A percentile compares a stretch with the other conserved stretches of the same genome.
phyloP scores from a whole-genome alignment of 2,888 invertebrate genomes.

The Spisula subtruncata region DNA sequence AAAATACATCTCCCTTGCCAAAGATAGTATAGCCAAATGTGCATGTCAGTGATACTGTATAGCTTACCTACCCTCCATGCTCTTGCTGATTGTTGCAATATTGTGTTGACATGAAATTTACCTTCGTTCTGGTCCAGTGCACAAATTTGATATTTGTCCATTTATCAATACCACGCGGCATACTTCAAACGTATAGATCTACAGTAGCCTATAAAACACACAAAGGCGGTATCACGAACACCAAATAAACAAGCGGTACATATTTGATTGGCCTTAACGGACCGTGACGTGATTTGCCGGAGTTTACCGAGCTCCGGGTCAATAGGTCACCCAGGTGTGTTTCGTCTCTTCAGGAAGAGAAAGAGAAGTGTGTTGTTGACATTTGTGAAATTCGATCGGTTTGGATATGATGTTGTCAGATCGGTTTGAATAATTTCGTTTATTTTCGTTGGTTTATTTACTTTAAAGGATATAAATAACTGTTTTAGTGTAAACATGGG shows the following conservation, averaged over 20 bases:
- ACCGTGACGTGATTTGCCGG: slow-evolving; percentile 30
- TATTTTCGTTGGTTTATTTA: neutral
- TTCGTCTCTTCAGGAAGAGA: slow-evolving; percentile 40
- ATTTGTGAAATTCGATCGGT: slow-evolving; percentile 18
- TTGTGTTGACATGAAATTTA: no score
- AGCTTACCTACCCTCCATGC: no score
- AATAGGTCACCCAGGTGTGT: slow-evolving; percentile 70
- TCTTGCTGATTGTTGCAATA: no score
- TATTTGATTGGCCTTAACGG: slow-evolving; percentile 30
- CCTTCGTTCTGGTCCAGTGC: no score
- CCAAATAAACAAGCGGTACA: neutral
- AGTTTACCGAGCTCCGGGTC: slow-evolving; percentile 52
- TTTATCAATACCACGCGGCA: no score
- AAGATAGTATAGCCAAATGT: no score
- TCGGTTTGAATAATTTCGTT: neutral
- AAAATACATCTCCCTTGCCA: no score
- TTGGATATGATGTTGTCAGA: neutral
- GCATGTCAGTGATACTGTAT: no score
- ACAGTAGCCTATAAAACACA: no score
- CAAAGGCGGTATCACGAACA: neutral
- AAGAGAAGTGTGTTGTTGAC: slow-evolving; percentile 54
- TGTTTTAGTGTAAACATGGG: slow-evolving; percentile 34
- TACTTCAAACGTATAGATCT: no score
- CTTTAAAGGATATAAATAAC: neutral
- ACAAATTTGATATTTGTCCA: no score